Percentiles rank a stretch among this genome's conserved stretches.
phyloP scores from a whole-genome alignment of 2,113 vertebrate genomes.

The Tragelaphus buxtoni region DNA sequence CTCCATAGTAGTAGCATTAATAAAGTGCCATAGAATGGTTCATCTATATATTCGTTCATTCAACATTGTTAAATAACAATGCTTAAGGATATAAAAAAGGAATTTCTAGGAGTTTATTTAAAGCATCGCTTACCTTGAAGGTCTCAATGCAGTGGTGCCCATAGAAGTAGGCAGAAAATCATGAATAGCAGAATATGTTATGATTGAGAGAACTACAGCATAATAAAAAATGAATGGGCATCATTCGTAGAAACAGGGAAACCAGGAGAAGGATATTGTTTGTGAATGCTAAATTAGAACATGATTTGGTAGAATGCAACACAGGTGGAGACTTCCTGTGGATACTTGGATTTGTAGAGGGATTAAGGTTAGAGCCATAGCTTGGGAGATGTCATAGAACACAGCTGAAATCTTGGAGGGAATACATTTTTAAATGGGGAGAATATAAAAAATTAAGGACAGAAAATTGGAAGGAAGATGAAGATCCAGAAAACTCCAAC shows the following conservation, averaged over 20 bases:
- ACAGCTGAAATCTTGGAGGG: background rate
- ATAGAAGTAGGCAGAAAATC: constrained; percentile 4
- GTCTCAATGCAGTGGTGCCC: background rate
- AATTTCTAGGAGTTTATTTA: background rate
- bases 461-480: background rate
- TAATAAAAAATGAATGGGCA: background rate
- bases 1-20: background rate
- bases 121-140: background rate
- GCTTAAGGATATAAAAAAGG: background rate
- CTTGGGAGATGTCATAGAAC: background rate
- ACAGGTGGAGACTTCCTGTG: background rate
- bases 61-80: background rate
- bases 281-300: background rate
- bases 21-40: background rate
- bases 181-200: background rate
- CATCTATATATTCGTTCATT: background rate
- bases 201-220: background rate
- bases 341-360: background rate
- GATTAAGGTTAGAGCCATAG: background rate
- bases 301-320: background rate
- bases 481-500: background rate
- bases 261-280: background rate
- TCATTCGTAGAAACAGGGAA: background rate
- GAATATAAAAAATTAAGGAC: constrained; percentile 14
- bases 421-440: background rate